Evolutionary conservation across 2,888 invertebrate genomes (phyloP), one percentile per base, ranked within the genome.

Genomic region (Agrotis clavis): DNA sequence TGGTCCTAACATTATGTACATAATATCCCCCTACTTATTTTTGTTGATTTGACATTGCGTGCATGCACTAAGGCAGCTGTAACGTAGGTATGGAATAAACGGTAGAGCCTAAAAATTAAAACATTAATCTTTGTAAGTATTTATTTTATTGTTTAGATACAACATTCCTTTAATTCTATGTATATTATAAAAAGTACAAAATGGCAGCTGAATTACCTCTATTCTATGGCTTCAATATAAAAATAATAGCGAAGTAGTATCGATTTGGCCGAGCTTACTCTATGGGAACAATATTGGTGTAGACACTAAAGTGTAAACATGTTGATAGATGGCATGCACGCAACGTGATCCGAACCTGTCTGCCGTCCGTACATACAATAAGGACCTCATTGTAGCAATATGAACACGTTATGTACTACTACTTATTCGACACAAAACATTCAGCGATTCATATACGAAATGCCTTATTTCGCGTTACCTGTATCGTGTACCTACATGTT

Each of bases 391-490:
- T 80, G 62, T 83, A 84, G 69, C 79, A 83, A 83, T 82, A 78
- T 69, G 70, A 81, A 82, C 83, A 74, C 77, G 72, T 82, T 84
- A 80, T 71, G 76, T 71, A 66, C 77, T 78, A 81, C 81, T 74
- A 76, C 62, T 53, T 73, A 67, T 66, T 67, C 64, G 64, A 71
- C 70, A 65, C 56, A 56, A 79, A 85, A 67, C 47, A 90, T 88
- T 93, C 92, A 92, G 90, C 90, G 85, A 86, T 78, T 79, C 83
- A 88, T 86, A 89, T 91, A 93, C 91, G 90, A 92, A 92, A 94
- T 94, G 96, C 95, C 96, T 96, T 96, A 95, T 92, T 94, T 94
- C 93, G 91, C 93, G 96, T 95, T 96, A 96, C 95, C 95, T 94
- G 94, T 92, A 89, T 91, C 88, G 90, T 90, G 94, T 95, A 94